phyloP scores from a whole-genome alignment of 2,797 vertebrate species.

The Tapirus indicus region DNA sequence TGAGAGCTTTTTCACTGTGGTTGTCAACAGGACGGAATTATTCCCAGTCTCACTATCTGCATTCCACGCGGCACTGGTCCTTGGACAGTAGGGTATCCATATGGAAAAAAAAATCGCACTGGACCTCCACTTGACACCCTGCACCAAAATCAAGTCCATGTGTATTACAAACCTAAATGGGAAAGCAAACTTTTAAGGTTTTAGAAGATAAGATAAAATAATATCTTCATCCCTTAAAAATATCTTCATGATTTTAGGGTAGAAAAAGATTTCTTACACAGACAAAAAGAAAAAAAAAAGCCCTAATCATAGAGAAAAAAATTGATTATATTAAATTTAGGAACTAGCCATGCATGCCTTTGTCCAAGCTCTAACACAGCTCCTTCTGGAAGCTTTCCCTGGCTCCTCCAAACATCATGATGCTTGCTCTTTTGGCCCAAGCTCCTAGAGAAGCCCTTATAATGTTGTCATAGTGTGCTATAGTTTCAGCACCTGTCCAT shows the following conservation, averaged over 20 bases:
- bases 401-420: background rate
- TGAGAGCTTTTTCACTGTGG: background rate
- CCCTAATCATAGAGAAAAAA: background rate
- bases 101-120: fast-evolving
- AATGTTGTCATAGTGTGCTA: background rate
- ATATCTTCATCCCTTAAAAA: background rate
- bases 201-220: background rate
- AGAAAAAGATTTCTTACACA: background rate
- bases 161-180: background rate
- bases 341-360: background rate
- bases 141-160: background rate
- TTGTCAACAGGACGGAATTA: background rate
- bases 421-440: background rate
- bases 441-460: background rate
- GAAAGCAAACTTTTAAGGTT: background rate
- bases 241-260: background rate
- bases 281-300: too few species aligned
- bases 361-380: background rate
- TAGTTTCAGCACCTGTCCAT: background rate
- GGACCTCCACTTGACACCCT: background rate
- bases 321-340: background rate
- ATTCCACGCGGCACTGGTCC: too few species aligned
- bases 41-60: too few species aligned
- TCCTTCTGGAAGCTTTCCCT: background rate
- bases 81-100: fast-evolving